Base-by-base conservation (phyloP, 2,888 invertebrate species). In the Cacoxenus indagator region DNA sequence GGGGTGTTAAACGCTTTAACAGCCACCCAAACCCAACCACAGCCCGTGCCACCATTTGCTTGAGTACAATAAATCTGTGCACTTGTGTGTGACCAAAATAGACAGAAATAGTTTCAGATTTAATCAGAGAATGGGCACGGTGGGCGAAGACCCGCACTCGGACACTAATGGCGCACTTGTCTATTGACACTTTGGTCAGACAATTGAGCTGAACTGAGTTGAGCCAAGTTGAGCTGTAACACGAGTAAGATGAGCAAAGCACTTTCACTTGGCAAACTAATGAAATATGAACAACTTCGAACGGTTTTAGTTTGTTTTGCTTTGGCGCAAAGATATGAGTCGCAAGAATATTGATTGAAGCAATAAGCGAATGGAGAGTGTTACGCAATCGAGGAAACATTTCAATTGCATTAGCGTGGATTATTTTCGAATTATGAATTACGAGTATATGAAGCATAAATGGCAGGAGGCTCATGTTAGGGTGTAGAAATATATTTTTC, bases 1-100 rank as follows among this genome's bases (percentile, higher is more conserved):
- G 77, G 83, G 81, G 81, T 82, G 83, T 75, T 81, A 82, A 82
- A 81, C 27, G 45, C 37, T 57, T 51, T 22, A 17, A 17, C 37
- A 55, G 11, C n/a, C n/a, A n/a, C n/a, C n/a, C n/a, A n/a, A n/a
- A n/a, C n/a, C n/a, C n/a, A n/a, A n/a, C n/a, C n/a, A n/a, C n/a
- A n/a, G 27, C 26, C 22, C 55, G 11, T 3, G 19, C 11, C 24
- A 45, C 43, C 24, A 59, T 9, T n/a, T 31, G 24, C 8, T 51
- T 51, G 51, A 51, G 51, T 9, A 55, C 45, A 55, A 65, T 45
- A 65, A 46, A 65, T 66, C 66, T 43, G 46, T 66, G 43, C 46
- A n/a, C 43, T 45, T 43, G 31, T 14, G 45, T 62, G 61, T 43
- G 61, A 62, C 43, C 61, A 62, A 62, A 62, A 43, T 62, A 45